Conservation (phyloP, 2,797 vertebrate genomes). For the Tokudaia muenninki region DNA sequence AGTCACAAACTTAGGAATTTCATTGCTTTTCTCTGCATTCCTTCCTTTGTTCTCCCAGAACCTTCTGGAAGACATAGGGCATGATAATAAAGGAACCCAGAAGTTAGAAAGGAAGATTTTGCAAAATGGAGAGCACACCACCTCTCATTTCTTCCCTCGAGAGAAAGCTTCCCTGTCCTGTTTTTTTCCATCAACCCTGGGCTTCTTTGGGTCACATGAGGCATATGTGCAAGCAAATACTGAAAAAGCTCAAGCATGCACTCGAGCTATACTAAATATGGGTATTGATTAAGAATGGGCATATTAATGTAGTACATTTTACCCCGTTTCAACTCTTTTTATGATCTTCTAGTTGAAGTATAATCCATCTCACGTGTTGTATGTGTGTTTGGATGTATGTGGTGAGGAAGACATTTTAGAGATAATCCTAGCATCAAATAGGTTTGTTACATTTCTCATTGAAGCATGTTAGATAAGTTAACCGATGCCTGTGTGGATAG, state of each 20-base stretch:
- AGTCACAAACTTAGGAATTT: neutral
- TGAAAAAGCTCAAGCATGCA: neutral
- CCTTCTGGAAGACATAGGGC: conserved; percentile 84
- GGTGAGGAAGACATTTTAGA: neutral
- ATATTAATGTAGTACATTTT: neutral
- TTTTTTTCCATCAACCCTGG: neutral
- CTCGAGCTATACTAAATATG: neutral
- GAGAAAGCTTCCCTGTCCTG: neutral
- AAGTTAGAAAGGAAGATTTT: neutral
- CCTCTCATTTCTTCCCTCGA: neutral
- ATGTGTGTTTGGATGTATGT: neutral
- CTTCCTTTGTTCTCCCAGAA: conserved; percentile 86
- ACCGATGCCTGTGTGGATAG: rapidly evolving
- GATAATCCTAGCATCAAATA: neutral
- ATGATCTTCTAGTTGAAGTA: neutral
- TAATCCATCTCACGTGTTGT: neutral
- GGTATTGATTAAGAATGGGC: neutral
- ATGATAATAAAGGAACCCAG: neutral
- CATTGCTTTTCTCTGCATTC: conserved; percentile 54
- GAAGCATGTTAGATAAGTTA: neutral
- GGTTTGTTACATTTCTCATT: neutral
- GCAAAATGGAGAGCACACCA: neutral
- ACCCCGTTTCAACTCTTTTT: neutral
- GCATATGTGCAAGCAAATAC: neutral
- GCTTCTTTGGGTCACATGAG: neutral